Conservation (phyloP, 1,140 invertebrate species). For the Mylabris phalerata region DNA sequence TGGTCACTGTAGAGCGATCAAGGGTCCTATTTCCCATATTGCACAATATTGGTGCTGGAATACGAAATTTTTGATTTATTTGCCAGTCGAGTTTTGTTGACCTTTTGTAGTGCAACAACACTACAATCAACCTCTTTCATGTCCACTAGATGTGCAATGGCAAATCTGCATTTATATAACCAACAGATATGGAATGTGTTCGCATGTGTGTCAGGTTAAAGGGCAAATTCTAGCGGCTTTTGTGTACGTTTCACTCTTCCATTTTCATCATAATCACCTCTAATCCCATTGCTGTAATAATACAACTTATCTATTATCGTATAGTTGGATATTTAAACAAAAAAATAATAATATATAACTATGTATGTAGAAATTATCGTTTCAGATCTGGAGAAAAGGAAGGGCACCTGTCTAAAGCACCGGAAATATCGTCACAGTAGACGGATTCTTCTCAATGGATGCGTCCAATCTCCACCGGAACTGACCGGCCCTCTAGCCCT, state of each 20-base stretch:
- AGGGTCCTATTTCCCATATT: conserved; percentile 22
- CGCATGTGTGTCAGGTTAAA: conserved; percentile 25
- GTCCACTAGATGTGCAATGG: conserved; percentile 11
- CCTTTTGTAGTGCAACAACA: too few relatives aligned
- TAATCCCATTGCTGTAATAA: too few relatives aligned
- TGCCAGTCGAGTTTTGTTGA: neutral
- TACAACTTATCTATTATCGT: too few relatives aligned
- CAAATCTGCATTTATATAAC: conserved; percentile 15
- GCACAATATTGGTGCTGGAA: too few relatives aligned
- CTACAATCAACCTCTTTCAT: too few relatives aligned
- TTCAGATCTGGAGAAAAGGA: conserved; percentile 19
- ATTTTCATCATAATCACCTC: neutral
- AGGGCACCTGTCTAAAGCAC: conserved; percentile 25
- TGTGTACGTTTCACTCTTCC: neutral
- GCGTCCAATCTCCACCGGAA: conserved; percentile 40
- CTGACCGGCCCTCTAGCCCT: conserved; percentile 27
- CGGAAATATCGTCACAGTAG: conserved; percentile 38
- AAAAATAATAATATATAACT: too few relatives aligned
- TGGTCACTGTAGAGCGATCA: conserved; percentile 38
- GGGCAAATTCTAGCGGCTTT: conserved; percentile 16
- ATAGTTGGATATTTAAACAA: too few relatives aligned
- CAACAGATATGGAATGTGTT: conserved; percentile 13
- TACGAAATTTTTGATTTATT: too few relatives aligned
- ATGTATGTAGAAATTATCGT: conserved; percentile 7
- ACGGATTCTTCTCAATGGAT: conserved; percentile 37